A percentile compares a stretch with the other conserved stretches of the same genome.
These are phyloP conservation scores for Echinarachnius parma DNA, from an alignment of 53 echinoderm and acorn worm species.

Conservation along the genomic window DNA sequence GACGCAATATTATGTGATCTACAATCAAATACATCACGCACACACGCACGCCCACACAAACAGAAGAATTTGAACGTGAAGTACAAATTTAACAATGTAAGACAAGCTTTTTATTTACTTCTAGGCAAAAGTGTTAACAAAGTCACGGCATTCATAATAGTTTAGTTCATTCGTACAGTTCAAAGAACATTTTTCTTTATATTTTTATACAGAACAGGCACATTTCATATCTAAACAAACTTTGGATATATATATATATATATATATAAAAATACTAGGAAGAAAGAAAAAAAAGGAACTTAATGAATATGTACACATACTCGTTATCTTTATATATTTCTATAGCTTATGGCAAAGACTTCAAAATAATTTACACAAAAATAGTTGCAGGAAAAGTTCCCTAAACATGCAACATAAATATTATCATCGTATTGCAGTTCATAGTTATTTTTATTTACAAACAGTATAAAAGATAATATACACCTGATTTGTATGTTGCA, in stretches of 20 bases:
- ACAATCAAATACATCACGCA: no score
- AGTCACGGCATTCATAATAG: slow-evolving; percentile 35
- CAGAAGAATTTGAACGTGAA: no score
- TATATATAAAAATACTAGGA: slow-evolving; percentile 14
- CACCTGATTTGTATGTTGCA: no score
- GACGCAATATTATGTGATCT: no score
- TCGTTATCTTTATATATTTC: slow-evolving; percentile 33
- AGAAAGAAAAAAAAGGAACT: no score
- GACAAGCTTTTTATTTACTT: slow-evolving; percentile 35
- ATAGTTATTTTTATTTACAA: slow-evolving; percentile 21
- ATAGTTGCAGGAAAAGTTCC: slow-evolving; percentile 21
- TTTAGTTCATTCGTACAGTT: slow-evolving; percentile 21
- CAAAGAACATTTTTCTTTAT: slow-evolving; percentile 20
- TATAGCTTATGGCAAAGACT: slow-evolving; percentile 18
- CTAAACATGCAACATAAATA: slow-evolving; percentile 6
- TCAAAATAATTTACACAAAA: slow-evolving; percentile 47
- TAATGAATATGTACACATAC: slow-evolving; percentile 40
- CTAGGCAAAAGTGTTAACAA: slow-evolving; percentile 42
- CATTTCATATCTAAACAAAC: slow-evolving; percentile 1
- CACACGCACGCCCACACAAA: no score
- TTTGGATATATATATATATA: slow-evolving; percentile 29
- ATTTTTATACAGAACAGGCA: slow-evolving; percentile 35
- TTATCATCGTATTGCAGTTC: slow-evolving; percentile 14
- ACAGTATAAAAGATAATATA: slow-evolving; percentile 14
- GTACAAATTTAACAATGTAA: no score